Evolutionary conservation across 2,888 invertebrate species (phyloP).

Genomic region (Dendrolimus pini): DNA sequence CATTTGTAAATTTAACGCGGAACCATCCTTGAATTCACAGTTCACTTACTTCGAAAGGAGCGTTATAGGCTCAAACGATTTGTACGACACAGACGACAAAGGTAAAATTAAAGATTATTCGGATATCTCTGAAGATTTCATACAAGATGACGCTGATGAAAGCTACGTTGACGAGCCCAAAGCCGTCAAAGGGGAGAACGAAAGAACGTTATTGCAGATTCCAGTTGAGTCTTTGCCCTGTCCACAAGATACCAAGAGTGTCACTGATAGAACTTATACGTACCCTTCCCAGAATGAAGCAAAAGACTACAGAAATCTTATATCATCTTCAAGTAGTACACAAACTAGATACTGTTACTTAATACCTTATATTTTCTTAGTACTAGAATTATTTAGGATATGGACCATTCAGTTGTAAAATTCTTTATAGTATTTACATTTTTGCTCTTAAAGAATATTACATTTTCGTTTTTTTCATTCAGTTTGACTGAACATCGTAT

Average conservation of each 20-base stretch:
- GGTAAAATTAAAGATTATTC: slow-evolving; percentile 51
- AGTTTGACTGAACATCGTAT: slow-evolving; percentile 6
- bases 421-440: slow-evolving; percentile 18
- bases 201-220: slow-evolving; percentile 70
- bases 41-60: slow-evolving; percentile 59
- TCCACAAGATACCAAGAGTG: slow-evolving; percentile 78
- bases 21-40: slow-evolving; percentile 54
- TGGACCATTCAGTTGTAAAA: slow-evolving; percentile 27
- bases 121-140: slow-evolving; percentile 51
- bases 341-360: not conserved
- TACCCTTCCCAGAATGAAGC: slow-evolving; percentile 77
- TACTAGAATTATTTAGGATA: slow-evolving; percentile 30
- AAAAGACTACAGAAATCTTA: slow-evolving; percentile 67
- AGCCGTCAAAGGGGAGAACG: slow-evolving; percentile 52
- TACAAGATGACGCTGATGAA: slow-evolving; percentile 59
- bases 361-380: slow-evolving; percentile 17
- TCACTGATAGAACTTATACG: slow-evolving; percentile 74
- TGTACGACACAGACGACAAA: slow-evolving; percentile 51
- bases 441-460: slow-evolving; percentile 21
- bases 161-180: slow-evolving; percentile 57
- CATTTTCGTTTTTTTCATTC: slow-evolving; percentile 18
- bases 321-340: slow-evolving; percentile 33
- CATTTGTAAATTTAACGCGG: slow-evolving; percentile 80
- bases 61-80: slow-evolving; percentile 52
- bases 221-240: slow-evolving; percentile 77